Evolutionary conservation across 30 jellyfish, hydroid and myxozoan species (phyloP).

Genomic region (Chrysaora quinquecirrha): DNA sequence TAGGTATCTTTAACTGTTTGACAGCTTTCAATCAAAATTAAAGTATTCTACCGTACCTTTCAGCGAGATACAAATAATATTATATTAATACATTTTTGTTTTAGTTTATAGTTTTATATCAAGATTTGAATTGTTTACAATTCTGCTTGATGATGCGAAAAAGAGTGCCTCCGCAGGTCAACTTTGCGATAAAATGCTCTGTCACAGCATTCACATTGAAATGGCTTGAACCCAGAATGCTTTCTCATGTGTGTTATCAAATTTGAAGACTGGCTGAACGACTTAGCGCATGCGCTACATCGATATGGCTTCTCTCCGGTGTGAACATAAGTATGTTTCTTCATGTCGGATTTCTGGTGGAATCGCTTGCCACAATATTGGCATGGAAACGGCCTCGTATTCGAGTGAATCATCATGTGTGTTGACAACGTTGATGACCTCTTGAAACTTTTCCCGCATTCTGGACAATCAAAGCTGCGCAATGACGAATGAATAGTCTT

Average conservation of each 20-base stretch:
- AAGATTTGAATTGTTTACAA: background rate
- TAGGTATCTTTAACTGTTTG: too few relatives aligned
- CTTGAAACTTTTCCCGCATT: conserved; percentile 91
- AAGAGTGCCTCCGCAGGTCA: conserved; percentile 85
- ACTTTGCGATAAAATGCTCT: conserved; percentile 82
- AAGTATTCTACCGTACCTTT: too few relatives aligned
- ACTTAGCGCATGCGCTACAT: conserved; percentile 90
- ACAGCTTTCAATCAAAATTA: too few relatives aligned
- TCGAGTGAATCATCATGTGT: conserved; percentile 90
- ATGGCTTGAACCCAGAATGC: conserved; percentile 95
- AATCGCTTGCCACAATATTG: conserved; percentile 84
- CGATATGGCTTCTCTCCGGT: conserved; percentile 94
- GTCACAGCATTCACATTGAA: conserved; percentile 79
- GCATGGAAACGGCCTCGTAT: conserved; percentile 93
- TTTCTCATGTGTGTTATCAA: conserved; percentile 96
- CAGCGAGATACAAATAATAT: too few relatives aligned
- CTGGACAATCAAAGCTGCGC: conserved; percentile 89
- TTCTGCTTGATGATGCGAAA: conserved; percentile 65
- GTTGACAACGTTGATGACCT: conserved; percentile 94
- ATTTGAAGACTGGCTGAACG: conserved; percentile 96
- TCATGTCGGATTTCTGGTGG: conserved; percentile 96
- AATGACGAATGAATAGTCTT: conserved; percentile 84
- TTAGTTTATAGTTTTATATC: too few relatives aligned
- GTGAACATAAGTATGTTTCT: conserved; percentile 89
- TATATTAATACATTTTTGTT: too few relatives aligned